A percentile compares a stretch with the other conserved stretches of the same genome.
These are phyloP conservation scores for Reticulitermes speratus DNA, from an alignment of 1,140 invertebrate genomes.

Conservation along the genomic window DNA sequence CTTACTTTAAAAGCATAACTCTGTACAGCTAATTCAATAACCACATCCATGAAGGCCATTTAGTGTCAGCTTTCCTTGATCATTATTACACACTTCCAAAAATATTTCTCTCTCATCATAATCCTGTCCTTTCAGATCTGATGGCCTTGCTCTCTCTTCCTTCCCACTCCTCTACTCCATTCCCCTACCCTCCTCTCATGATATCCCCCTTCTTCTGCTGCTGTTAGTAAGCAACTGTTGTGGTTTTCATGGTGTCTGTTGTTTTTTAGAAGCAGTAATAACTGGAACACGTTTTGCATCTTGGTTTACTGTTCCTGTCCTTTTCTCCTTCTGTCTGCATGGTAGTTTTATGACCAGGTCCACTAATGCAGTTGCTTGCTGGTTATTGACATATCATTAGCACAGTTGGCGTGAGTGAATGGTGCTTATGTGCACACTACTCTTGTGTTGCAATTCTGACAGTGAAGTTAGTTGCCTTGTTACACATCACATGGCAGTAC, in stretches of 20 bases:
- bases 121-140: not conserved
- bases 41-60: not conserved
- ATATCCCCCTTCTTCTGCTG: not conserved
- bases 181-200: not conserved
- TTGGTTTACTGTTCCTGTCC: not conserved
- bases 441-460: not conserved
- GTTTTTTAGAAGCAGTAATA: not conserved
- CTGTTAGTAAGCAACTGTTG: conserved; percentile 9
- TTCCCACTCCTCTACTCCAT: not conserved
- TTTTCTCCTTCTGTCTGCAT: not conserved
- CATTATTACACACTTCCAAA: not conserved
- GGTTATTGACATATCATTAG: not conserved
- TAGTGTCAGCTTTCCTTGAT: not conserved
- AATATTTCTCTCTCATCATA: not conserved
- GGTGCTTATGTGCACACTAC: not conserved
- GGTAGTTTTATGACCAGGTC: not conserved
- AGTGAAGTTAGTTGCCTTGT: not conserved
- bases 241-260: not conserved
- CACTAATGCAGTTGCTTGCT: not conserved
- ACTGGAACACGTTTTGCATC: not conserved
- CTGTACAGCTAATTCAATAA: not conserved
- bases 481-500: not conserved
- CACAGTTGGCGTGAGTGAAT: not conserved
- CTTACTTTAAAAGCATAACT: not conserved
- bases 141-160: conserved; percentile 16